Base-by-base conservation (phyloP, 2,797 vertebrate species). In the Labroides dimidiatus region DNA sequence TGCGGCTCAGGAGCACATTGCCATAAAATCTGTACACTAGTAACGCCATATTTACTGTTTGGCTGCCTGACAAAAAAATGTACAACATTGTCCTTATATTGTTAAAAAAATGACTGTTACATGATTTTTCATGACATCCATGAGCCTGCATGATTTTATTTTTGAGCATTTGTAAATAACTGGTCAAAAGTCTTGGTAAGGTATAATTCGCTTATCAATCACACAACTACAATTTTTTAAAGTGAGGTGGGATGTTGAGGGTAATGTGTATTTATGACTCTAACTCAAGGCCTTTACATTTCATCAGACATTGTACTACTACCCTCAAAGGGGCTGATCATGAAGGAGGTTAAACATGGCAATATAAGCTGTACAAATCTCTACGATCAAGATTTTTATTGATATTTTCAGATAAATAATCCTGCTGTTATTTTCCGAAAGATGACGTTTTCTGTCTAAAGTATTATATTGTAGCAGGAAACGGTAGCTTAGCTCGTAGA, bases 221-320 rank as follows among this genome's bases (percentile, higher is more conserved):
- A 77, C 54, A 71, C 8, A 12, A 37, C 12, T 62, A 23, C 19
- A 6, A 33, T 64, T 56, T 75, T 75, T 39, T 20, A 69, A 53
- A 11, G 23, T n/a, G 58, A 24, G 64, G 64, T 59, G 54, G 43
- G 52, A 64, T 51, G 36, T 30, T 51, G 41, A 39, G 52, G 11
- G 58, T 54, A 66, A 19, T 63, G 36, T 47, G 20, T 89, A 90
- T 91, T 91, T 91, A 89, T 92, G 89, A 47, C 68, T 84, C 72
- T 52, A 48, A 69, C 57, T 70, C 37, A 76, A 68, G 76, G 77
- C 66, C 69, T 84, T 78, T 47, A 64, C 42, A 75, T 65, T 69
- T 60, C 48, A 59, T 68, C 53, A 62, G 71, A 56, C 50, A 16
- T 39, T 43, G 45, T 61, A 70, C 70, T 72, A 48, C 70, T 66